These are phyloP conservation scores for Aphelinus certus DNA, from an alignment of 1,140 invertebrate species.

Conservation along the genomic window DNA sequence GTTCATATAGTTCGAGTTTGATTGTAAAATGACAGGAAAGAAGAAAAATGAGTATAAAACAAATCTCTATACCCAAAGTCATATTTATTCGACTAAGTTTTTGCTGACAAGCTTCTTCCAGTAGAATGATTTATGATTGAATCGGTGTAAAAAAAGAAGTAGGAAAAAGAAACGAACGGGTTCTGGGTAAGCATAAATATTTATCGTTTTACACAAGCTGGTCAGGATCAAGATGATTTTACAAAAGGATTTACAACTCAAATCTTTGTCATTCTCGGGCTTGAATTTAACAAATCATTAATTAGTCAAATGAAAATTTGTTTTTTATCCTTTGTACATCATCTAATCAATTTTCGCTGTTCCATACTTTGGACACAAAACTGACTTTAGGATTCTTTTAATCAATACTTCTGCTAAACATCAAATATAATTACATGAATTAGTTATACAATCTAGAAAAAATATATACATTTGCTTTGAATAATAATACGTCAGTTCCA, in stretches of 20 bases:
- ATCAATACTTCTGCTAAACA: too few species aligned
- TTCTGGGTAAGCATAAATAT: slow-evolving; percentile 55
- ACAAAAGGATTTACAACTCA: slow-evolving; percentile 52
- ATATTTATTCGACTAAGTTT: slow-evolving; percentile 49
- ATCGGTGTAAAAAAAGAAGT: slow-evolving; percentile 46
- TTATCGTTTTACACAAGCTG: slow-evolving; percentile 53
- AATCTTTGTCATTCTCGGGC: slow-evolving; percentile 50
- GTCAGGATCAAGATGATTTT: slow-evolving; percentile 38
- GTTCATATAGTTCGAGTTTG: too few species aligned
- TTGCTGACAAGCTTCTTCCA: slow-evolving; percentile 53
- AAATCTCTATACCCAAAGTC: slow-evolving; percentile 44
- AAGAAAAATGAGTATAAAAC: slow-evolving; percentile 35
- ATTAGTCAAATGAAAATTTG: too few species aligned
- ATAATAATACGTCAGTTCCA: too few species aligned
- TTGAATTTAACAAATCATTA: not conserved
- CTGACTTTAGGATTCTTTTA: too few species aligned
- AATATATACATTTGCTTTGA: too few species aligned
- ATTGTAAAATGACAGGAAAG: too few species aligned
- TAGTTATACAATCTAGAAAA: too few species aligned
- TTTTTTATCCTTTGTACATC: too few species aligned
- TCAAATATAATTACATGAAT: too few species aligned
- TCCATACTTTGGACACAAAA: too few species aligned
- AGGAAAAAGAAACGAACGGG: slow-evolving; percentile 45
- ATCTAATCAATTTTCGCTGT: too few species aligned
- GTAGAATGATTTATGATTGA: slow-evolving; percentile 52